These are phyloP conservation scores for Parnassius apollo DNA, from an alignment of 2,888 invertebrate species.

Conservation along the genomic window DNA sequence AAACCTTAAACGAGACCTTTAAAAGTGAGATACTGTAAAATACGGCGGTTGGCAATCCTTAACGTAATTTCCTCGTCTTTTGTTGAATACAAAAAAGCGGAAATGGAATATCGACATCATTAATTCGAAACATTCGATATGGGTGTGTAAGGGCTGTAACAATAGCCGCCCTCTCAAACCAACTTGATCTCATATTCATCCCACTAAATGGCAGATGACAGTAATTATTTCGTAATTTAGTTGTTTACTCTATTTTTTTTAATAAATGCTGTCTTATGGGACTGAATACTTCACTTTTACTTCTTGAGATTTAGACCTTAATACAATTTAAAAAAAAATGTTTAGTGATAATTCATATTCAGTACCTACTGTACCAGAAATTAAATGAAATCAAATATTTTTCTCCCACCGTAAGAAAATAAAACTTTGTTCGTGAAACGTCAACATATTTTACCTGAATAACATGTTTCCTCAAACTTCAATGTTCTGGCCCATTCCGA, in stretches of 20 bases:
- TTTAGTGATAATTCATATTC: too few species aligned
- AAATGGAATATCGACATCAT: conserved; percentile 25
- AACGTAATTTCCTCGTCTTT: conserved; percentile 19
- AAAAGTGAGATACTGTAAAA: conserved; percentile 13
- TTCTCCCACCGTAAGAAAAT: too few species aligned
- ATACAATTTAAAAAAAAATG: too few species aligned
- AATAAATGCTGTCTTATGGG: too few species aligned
- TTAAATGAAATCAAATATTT: too few species aligned
- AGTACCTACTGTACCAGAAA: too few species aligned
- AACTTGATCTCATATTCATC: conserved; percentile 14
- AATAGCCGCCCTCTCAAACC: conserved; percentile 16
- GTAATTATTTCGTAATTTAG: too few species aligned
- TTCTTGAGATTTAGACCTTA: too few species aligned
- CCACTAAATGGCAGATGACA: conserved; percentile 1
- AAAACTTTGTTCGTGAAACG: too few species aligned
- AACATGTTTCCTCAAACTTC: conserved; percentile 14
- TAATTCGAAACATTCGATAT: conserved; percentile 26
- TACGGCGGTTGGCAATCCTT: conserved; percentile 15
- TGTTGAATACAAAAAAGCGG: conserved; percentile 24
- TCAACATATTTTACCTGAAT: too few species aligned
- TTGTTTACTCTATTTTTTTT: too few species aligned
- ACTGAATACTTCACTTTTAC: too few species aligned
- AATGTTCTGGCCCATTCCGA: conserved; percentile 5
- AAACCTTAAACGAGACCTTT: conserved; percentile 11
- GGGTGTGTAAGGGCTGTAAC: conserved; percentile 21